Evolutionary conservation across 2,113 vertebrate genomes (phyloP), one percentile per base, ranked within the genome.

Genomic region (Micromys minutus): DNA sequence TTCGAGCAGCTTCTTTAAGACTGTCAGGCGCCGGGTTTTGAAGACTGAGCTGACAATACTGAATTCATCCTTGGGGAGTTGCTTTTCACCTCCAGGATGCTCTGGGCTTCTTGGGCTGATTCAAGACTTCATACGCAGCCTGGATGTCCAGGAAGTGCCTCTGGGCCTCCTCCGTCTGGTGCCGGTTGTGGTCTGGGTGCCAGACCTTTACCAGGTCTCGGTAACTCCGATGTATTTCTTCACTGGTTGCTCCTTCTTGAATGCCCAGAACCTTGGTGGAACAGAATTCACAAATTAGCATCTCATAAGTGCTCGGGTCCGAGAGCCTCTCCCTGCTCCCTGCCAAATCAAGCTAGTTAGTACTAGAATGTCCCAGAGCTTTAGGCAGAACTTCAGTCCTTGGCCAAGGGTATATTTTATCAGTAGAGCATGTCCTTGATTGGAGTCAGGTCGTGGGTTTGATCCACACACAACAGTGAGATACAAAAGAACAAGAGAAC

Each of bases 181-280:
- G 98, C 59, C 89, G 97, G 97, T 99, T 99, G 96, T 99, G 99
- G 97, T 99, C 99, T 11, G 99, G 99, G 90, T 99, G 99, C 99
- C 99, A 99, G 34, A 97, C 90, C 96, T 99, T 99, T 91, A 98
- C 99, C 88, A 99, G 97, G 69, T 99, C 99, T 85, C 98, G 97
- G 91, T 99, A 99, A 95, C 98, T 98, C 55, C 57, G 97, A 39
- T 98, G 98, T 96, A 99, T 98, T 39, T 99, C 99, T 95, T 99
- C 99, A 47, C 97, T 5, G 22, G 99, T 97, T 59, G 99, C 98
- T 13, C 98, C 98, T 7, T 95, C 89, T 2, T 96, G 80, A 76
- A 99, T 63, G 17, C 98, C 99, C 86, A 99, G 97, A 77, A 99
- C 97, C 99, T 99, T 96, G 75, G 3, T n/a, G 31, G 67, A 87